Evolutionary conservation across 2,113 vertebrate genomes (phyloP), one percentile per base, ranked within the genome.

Genomic region (Miniopterus natalensis): DNA sequence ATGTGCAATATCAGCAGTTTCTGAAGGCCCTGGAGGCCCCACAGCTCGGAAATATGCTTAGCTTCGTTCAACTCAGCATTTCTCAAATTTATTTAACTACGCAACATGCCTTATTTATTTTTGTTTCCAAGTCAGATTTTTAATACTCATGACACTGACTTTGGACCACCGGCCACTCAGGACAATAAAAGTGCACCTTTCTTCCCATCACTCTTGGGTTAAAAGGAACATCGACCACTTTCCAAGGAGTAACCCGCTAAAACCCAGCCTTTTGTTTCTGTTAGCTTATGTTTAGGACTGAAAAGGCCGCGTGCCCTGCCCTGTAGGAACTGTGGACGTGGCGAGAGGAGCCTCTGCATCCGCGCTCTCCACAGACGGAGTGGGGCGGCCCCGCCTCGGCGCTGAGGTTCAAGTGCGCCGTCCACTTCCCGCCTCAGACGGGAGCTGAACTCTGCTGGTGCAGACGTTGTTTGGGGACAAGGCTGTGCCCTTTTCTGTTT

Each of bases 401-500:
- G 27, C 29, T 49, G 0, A 97, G 96, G 92, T 92, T 90, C 90
- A 97, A 57, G 84, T 0, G 2, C 3, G 36, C 61, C 47, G 21
- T 96, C 49, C 61, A 13, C 36, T 36, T 63, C 61, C 12, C 11
- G 2, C 25, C 88, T 95, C 92, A 94, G 96, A 96, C 86, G 74
- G 68, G 86, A 85, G 73, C 63, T 83, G 75, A 88, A 84, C 29
- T 92, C 73, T 45, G 42, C 40, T 92, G 94, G 92, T 80, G 73
- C 63, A 42, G 63, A n/a, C 15, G 83, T 88, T 94, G 90, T 92
- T 88, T 95, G 51, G 59, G 90, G 96, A 96, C 53, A 78, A 96
- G 95, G 91, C 81, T 94, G 92, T 97, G 95, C 96, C 96, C 96
- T 98, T 98, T 97, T 78, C 91, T 98, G 92, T 97, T 97, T 97